Percentiles rank a stretch among this genome's conserved stretches.
Evolutionary conservation across 92 coral and sea anemone genomes (phyloP).

Genomic region (Nematostella vectensis): DNA sequence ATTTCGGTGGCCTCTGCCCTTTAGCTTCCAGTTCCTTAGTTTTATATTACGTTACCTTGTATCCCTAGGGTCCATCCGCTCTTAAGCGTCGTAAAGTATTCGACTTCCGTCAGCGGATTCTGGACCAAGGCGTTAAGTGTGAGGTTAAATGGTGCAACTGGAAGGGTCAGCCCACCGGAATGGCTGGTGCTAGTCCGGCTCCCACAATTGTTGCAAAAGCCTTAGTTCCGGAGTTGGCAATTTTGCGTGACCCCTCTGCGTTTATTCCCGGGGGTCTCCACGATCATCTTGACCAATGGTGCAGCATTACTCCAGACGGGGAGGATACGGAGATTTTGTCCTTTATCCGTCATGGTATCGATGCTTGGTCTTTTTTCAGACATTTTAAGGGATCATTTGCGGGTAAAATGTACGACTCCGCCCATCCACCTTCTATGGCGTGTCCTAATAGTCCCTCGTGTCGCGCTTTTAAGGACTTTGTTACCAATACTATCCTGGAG

Average conservation of each 20-base stretch:
- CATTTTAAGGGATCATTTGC: no score
- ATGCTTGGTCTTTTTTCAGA: no score
- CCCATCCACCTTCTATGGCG: no score
- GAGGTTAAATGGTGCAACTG: slow-evolving; percentile 36
- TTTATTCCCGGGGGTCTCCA: slow-evolving; percentile 38
- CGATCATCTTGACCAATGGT: slow-evolving; percentile 29
- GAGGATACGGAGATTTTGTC: no score
- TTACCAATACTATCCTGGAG: slow-evolving; percentile 32
- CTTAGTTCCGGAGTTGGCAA: slow-evolving; percentile 2
- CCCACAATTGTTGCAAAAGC: slow-evolving; percentile 22
- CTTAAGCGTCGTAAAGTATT: slow-evolving; percentile 22
- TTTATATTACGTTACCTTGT: neutral
- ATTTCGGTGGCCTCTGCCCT: slow-evolving; percentile 21
- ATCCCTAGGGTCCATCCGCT: slow-evolving; percentile 12
- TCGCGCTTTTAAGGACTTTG: slow-evolving; percentile 34
- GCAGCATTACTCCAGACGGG: slow-evolving; percentile 21
- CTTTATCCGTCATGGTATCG: no score
- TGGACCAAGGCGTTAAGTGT: neutral
- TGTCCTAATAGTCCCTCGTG: slow-evolving; percentile 22
- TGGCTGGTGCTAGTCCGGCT: slow-evolving; percentile 44
- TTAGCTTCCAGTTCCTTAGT: neutral
- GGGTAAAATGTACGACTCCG: no score
- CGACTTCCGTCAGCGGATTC: neutral
- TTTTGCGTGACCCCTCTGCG: slow-evolving; percentile 23
- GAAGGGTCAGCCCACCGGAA: slow-evolving; percentile 35